Base-by-base conservation (phyloP, 2,797 vertebrate species). In the Parotocinclus haroldoi region DNA sequence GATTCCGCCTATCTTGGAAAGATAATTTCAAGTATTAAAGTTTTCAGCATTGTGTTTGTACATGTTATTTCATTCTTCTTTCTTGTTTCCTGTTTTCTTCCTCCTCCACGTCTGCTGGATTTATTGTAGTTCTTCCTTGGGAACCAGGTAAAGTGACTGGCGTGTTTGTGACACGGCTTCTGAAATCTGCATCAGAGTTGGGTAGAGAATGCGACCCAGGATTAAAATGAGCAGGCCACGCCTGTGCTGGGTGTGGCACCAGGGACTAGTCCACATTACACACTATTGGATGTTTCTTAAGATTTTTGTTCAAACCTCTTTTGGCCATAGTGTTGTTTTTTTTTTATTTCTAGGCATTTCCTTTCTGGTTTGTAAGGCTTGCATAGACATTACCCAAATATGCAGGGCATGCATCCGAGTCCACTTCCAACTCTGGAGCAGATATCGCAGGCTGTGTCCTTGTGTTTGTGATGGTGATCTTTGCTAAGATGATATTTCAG, bases 71-170 rank as follows among this genome's bases (percentile, higher is more conserved):
- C 77, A 82, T 66, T 67, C 74, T 81, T 85, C 48, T 50, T 77
- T 84, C 81, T 85, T 80, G 78, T 72, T 79, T 84, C 83, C 90
- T 79, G 84, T 81, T 72, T 81, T 79, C 76, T 73, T 76, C 80
- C 78, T 85, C 84, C 83, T 83, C 76, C 84, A 46, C 75, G 82
- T 88, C 82, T 74, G 7, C 86, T 68, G 89, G 89, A 91, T 86
- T 84, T 90, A 80, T 89, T 92, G 0, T 96, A 99, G 96, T 99
- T 99, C 95, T 99, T 98, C 97, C 97, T 99, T 92, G 97, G 97
- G 91, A 99, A 99, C 89, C 97, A 99, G 97, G 97, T 99, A 99
- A 94, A 92, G 94, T 96, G 88, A 86, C 83, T 81, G 81, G 81
- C 54, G 51, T 76, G 76, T 80, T 75, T 63, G 77, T 74, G 75